Percentiles rank a stretch among this genome's conserved stretches.
Evolutionary conservation across 2,113 vertebrate genomes (phyloP).

Genomic region (Tenrec ecaudatus): DNA sequence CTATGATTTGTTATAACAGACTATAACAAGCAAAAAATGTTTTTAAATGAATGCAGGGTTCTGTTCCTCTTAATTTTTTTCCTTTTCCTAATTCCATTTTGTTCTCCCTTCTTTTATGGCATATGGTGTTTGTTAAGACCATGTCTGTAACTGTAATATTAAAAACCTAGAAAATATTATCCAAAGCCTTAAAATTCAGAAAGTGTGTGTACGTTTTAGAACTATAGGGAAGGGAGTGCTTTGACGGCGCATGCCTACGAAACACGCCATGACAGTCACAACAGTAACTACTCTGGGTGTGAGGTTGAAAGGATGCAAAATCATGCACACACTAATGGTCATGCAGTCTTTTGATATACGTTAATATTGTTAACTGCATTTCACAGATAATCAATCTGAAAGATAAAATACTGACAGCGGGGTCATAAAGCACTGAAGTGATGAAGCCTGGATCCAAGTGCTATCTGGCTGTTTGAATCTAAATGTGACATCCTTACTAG

Average conservation of each 20-base stretch:
- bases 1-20: no score
- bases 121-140: conserved; percentile 54
- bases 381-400: not conserved
- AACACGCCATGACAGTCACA: not conserved
- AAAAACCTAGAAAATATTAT: conserved; percentile 57
- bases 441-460: not conserved
- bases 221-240: not conserved
- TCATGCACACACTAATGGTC: not conserved
- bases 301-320: not conserved
- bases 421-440: not conserved
- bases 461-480: not conserved
- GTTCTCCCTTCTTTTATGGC: not conserved
- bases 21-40: not conserved
- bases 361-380: not conserved
- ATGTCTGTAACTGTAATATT: conserved; percentile 8
- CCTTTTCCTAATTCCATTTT: conserved; percentile 26
- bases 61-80: not conserved
- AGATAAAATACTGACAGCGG: not conserved
- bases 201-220: not conserved
- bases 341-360: not conserved
- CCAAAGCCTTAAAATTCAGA: not conserved
- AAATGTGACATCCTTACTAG: not conserved
- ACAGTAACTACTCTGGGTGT: not conserved
- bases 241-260: not conserved
- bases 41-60: not conserved